These are phyloP conservation scores for Electrophaes corylata DNA, from an alignment of 2,888 invertebrate genomes.

Conservation along the genomic window DNA sequence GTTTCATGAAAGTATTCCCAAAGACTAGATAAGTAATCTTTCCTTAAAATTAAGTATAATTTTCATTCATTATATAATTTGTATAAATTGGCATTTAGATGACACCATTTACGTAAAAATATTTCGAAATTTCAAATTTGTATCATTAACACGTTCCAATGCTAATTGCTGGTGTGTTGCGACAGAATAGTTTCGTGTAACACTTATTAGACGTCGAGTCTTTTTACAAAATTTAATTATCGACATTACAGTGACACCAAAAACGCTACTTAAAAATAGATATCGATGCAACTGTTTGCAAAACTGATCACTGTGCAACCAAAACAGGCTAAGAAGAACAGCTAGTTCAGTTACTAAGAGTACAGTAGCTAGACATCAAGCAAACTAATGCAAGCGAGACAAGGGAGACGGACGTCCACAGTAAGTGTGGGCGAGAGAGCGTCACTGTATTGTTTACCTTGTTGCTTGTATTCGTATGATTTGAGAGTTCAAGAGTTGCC, in stretches of 20 bases:
- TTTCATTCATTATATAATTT: constrained; percentile 31
- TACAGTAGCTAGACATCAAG: not conserved
- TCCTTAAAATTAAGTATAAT: constrained; percentile 3
- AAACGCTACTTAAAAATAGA: constrained; percentile 62
- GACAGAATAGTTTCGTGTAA: constrained; percentile 74
- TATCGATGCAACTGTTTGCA: constrained; percentile 61
- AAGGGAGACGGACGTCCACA: not conserved
- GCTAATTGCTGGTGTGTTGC: constrained; percentile 74
- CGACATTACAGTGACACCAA: constrained; percentile 74
- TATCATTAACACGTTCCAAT: constrained; percentile 74
- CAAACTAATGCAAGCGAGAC: not conserved
- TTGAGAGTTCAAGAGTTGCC: not conserved
- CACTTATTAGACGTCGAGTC: constrained; percentile 72
- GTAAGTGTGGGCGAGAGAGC: not conserved
- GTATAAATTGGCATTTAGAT: constrained; percentile 39
- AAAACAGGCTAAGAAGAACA: constrained; percentile 29
- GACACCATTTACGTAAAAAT: constrained; percentile 52
- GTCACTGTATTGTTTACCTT: not conserved
- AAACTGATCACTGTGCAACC: constrained; percentile 62
- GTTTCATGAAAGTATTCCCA: not conserved
- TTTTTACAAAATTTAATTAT: constrained; percentile 81
- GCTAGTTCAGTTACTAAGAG: constrained; percentile 7
- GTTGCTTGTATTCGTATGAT: not conserved
- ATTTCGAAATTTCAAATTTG: constrained; percentile 68
- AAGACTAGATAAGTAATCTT: not conserved